Evolutionary conservation across 2,888 invertebrate species (phyloP), one percentile per base, ranked within the genome.

Genomic region (Hyposoter dolosus): DNA sequence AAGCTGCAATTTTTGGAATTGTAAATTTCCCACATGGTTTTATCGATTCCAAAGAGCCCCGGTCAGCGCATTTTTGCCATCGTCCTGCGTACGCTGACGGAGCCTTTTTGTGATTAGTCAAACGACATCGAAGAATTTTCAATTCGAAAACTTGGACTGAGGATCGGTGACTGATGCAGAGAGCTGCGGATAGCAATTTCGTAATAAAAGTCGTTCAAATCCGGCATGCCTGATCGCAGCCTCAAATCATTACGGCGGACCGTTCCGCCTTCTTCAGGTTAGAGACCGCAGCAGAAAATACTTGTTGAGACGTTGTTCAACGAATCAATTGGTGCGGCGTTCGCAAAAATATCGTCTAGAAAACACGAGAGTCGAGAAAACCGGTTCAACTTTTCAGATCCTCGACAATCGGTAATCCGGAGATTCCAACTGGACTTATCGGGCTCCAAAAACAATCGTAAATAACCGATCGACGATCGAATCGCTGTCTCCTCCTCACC

Each of bases 401-500:
- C 56, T 81, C 71, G 82, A 75, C 85, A 68, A 71, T 32, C 60
- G 72, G 40, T 47, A 80, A 77, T 83, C 68, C 63, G 6, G 79
- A 69, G 71, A 69, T 56, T 28, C 74, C 45, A 60, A 66, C 53
- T 56, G 72, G 69, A 76, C 56, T 47, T 65, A 79, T 71, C 77
- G 72, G 82, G 79, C 75, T 65, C 50, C 75, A 69, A 63, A 53
- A 71, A 66, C 60, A 68, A 80, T 87, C 74, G 81, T 72, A 75
- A 81, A 75, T 78, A 72, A 87, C 86, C 85, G 87, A 87, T 87
- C 79, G 74, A 50, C 83, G 85, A 87, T 87, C 85, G 81, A 56
- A 65, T 75, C 65, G 83, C 83, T 82, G 43, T 28, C 60, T 63
- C 77, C 43, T 45, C n/a, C 40, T 77, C 53, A 53, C 50, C 71